Evolutionary conservation across 2,113 vertebrate species (phyloP), one percentile per base, ranked within the genome.

Genomic region (Otolemur garnettii): DNA sequence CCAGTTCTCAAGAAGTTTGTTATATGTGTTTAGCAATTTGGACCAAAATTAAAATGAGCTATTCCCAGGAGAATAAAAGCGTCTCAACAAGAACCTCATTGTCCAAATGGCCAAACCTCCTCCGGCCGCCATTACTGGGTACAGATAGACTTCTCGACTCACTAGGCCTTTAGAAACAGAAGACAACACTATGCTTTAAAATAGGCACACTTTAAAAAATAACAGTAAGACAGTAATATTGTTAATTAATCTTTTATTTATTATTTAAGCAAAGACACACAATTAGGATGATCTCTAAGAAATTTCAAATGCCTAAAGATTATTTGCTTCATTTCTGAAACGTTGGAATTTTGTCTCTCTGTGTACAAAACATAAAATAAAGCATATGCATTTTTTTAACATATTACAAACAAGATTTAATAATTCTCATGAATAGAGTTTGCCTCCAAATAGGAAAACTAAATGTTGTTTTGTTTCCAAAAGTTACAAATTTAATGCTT

Each of bases 381-480:
- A 84, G 14, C 33, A 11, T 14, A 10, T 33, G 33, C 71, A 10
- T 35, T n/a, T n/a, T n/a, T n/a, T n/a, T n/a, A n/a, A n/a, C n/a
- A n/a, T n/a, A n/a, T n/a, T n/a, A n/a, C n/a, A n/a, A n/a, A n/a
- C n/a, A n/a, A n/a, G n/a, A n/a, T n/a, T n/a, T n/a, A 98, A 91
- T 97, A 90, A 87, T 10, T 75, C 80, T 91, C 88, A 42, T 12
- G 85, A 92, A 81, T 28, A 97, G 79, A 98, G 92, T 93, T 77
- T 95, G 91, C 74, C 64, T 66, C 62, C 1, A 79, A 33, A 72
- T 17, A 87, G 83, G 72, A 93, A 94, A 93, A 94, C 81, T 38
- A 75, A 60, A 92, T 71, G 69, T 35, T 77, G 64, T 75, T 81
- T 96, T 28, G 38, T 95, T 83, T 74, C 80, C 77, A 90, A 95